Evolutionary conservation across 2,113 vertebrate genomes (phyloP), one percentile per base, ranked within the genome.

Genomic region (Chiloscyllium plagiosum): DNA sequence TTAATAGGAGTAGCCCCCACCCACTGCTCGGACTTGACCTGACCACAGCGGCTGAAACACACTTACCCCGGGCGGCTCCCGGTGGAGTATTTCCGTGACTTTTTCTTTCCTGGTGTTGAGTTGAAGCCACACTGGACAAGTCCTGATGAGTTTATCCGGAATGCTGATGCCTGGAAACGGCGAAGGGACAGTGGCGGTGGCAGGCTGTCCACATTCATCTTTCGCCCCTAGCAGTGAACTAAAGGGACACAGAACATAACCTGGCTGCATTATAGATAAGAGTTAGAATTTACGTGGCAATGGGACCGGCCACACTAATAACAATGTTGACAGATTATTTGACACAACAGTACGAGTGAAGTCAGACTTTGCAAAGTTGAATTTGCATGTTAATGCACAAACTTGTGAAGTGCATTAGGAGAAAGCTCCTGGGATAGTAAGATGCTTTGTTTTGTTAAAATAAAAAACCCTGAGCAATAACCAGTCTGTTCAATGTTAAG

Each of bases 121-220:
- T 94, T 98, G 98, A 95, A 98, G 97, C 99, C 99, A 99, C 95
- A 99, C 97, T 0, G 98, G 97, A 96, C 98, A 97, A 0, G 98
- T 99, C 96, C 98, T 98, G 87, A 98, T 96, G 96, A 99, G 98
- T 96, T 97, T 98, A 96, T 99, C 99, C 42, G 98, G 96, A 61
- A 97, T 96, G 90, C 98, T 98, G 97, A 98, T 97, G 29, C 97
- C 97, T 26, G 97, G 97, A 33, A 20, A 29, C 0, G 96, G 97
- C 96, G 0, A 96, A 0, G 33, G 96, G n/a, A 96, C 5, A 66
- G 95, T 24, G 19, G 37, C 4, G 76, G 0, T 29, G 47, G 61
- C 76, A 96, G 86, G 95, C 61, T 19, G 96, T 72, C n/a, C 76
- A 61, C 50, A 10, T 17, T 96, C 96, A 95, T 96, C 95, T 0